Conservation (phyloP, 2,888 invertebrate genomes). For the Yponomeuta cagnagella region DNA sequence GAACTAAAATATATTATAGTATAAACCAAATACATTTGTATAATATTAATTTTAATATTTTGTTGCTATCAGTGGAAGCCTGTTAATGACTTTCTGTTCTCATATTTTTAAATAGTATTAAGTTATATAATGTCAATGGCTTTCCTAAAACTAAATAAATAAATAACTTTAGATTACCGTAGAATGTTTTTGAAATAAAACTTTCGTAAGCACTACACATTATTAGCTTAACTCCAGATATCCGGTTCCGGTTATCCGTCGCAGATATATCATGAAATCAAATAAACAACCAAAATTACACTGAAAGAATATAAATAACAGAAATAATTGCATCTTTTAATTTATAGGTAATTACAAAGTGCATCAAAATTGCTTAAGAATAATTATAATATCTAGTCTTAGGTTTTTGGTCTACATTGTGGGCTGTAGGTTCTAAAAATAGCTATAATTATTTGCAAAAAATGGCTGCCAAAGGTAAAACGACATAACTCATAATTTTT, state of each 20-base stretch:
- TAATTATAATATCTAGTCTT: neutral
- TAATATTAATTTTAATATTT: too few species aligned
- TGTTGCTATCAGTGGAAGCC: too few species aligned
- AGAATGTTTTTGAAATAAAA: neutral
- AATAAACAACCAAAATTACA: neutral
- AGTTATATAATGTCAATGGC: too few species aligned
- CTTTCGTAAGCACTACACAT: too few species aligned
- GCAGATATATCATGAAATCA: neutral
- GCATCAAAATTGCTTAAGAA: neutral
- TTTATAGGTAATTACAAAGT: neutral
- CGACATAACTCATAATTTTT: too few species aligned
- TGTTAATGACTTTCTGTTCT: too few species aligned
- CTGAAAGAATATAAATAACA: neutral
- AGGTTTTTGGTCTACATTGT: too few species aligned
- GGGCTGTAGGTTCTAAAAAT: neutral
- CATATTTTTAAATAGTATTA: too few species aligned
- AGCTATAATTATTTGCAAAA: too few species aligned
- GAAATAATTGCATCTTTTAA: neutral
- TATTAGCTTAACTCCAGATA: too few species aligned
- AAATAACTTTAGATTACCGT: neutral
- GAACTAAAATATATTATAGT: neutral
- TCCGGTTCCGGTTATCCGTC: neutral
- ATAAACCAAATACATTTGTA: neutral
- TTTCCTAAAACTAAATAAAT: too few species aligned
- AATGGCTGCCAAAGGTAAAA: too few species aligned